Base-by-base conservation (phyloP, 2,797 vertebrate genomes). In the Cynopterus sphinx region DNA sequence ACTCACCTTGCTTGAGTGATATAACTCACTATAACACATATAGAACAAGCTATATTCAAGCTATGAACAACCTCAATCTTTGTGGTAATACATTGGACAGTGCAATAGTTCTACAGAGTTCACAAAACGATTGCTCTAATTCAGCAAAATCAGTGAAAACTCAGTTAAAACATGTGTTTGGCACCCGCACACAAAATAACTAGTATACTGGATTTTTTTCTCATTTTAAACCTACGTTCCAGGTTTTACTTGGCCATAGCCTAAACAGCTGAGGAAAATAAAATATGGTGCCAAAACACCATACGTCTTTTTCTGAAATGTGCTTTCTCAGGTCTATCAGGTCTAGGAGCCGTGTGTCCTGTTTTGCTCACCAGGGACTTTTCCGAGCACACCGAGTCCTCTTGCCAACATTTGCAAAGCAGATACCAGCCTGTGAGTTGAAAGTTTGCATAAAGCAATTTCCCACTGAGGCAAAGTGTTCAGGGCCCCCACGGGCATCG, bases 71-170 rank as follows among this genome's bases (percentile, higher is more conserved):
- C 11, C 12, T 22, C 22, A 75, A n/a, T 15, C 16, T 22, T 70
- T 49, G n/a, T 24, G 22, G 41, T 33, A 15, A 70, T 28, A 33
- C 19, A 41, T 1, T 10, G 12, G 22, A 75, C 28, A 19, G 7
- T 21, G 24, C 11, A 36, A 15, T 33, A 41, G 15, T 49, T 49
- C 59, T n/a, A 28, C 31, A 26, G 74, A 63, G 21, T 39, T 81
- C 67, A 71, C 46, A 86, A 79, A 65, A 39, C 9, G 8, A 68
- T 74, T 67, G 26, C 28, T 93, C 68, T 59, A 68, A 59, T 63
- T 95, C 36, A 31, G 24, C n/a, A 90, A 88, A 82, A 73, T 95
- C 28, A 17, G 21, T 81, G 67, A 67, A 55, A 90, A 83, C 39
- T n/a, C 49, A 67, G 31, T 57, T 43, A 53, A 79, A 19, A 0